Base-by-base conservation (phyloP, 2,113 vertebrate species). In the Phrynocephalus versicolor region DNA sequence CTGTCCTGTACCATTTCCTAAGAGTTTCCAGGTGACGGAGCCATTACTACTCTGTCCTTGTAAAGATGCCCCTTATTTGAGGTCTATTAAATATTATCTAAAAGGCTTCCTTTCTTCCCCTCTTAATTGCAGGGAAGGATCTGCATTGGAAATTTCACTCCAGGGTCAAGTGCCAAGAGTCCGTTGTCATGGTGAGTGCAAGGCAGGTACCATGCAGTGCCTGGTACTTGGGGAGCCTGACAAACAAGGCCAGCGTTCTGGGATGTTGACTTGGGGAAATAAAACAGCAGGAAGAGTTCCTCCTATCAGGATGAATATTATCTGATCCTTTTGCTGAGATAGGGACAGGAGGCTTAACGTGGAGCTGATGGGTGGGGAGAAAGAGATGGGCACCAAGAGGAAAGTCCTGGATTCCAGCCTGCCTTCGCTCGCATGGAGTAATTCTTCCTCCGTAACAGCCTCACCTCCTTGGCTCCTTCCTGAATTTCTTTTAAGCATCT, bases 181-280 rank as follows among this genome's bases (percentile, higher is more conserved):
- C 0, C 0, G 85, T 83, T 80, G 81, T 7, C 0, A 93, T 94
- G 92, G 95, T 95, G 92, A 94, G 95, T 82, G 65, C 30, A 72
- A 51, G 21, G 87, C 18, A 21, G 19, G 58, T 91, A 3, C 88
- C 90, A 4, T 0, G 64, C 81, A 27, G 90, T 82, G 88, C 86
- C 79, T 64, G 78, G 69, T 51, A 37, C 13, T 1, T 3, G n/a
- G 13, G 7, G 19, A 23, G 1, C 39, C 60, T 57, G 23, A 84
- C 81, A 70, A 81, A 65, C 0, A 0, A 7, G 77, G 77, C 85
- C 71, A 41, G 62, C 1, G 80, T 4, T 60, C 55, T 67, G 82
- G n/a, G 57, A 35, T 51, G 23, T 51, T 85, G 77, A 79, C 82
- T 79, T 27, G n/a, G 89, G 82, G 86, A 92, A 87, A 84, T 70